phyloP scores from a whole-genome alignment of 2,113 vertebrate species.

The Labrus mixtus region DNA sequence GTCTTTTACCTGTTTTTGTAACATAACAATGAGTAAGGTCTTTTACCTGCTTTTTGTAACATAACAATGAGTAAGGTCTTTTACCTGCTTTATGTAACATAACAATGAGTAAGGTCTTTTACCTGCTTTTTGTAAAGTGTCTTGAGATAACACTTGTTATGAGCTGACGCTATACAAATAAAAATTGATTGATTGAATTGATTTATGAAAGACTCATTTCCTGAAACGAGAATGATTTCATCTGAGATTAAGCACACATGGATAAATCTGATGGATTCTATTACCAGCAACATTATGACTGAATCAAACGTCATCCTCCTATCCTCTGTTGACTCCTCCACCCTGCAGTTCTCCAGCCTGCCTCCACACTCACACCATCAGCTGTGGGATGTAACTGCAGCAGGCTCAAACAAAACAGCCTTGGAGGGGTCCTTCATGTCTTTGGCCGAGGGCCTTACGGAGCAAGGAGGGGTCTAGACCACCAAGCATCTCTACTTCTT shows the following conservation, averaged over 20 bases:
- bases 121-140: no score
- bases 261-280: not conserved
- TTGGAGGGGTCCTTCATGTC: constrained; percentile 75
- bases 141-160: no score
- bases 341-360: not conserved
- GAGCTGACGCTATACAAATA: no score
- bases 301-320: constrained; percentile 40
- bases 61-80: no score
- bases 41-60: no score
- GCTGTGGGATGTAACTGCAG: constrained; percentile 79
- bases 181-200: no score
- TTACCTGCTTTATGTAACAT: no score
- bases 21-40: no score
- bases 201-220: not conserved
- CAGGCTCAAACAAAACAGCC: constrained; percentile 76
- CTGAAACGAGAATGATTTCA: not conserved
- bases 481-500: constrained; percentile 56
- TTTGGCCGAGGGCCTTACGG: constrained; percentile 71
- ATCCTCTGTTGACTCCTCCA: constrained; percentile 46
- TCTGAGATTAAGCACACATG: not conserved
- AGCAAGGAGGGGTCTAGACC: constrained; percentile 69
- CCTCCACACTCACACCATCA: constrained; percentile 64
- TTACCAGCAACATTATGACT: constrained; percentile 40
- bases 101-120: no score
- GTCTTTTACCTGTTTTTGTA: no score